Conservation (phyloP, 1,140 invertebrate species). For the Aphelinus atriplicis region DNA sequence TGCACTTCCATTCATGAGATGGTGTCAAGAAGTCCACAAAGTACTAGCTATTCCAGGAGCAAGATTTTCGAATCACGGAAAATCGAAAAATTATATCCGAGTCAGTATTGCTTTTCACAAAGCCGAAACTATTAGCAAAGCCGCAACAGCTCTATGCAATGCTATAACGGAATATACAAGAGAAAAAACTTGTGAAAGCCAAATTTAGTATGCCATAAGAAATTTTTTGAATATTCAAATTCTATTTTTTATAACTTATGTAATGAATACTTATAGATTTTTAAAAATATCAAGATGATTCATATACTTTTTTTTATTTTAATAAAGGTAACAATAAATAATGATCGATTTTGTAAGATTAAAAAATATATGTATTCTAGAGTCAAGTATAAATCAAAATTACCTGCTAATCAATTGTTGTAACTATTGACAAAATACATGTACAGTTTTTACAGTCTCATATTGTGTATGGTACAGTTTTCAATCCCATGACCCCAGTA, state of each 20-base stretch:
- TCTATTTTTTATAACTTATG: too few species aligned
- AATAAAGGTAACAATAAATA: too few species aligned
- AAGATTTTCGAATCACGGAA: constrained; percentile 58
- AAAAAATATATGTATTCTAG: too few species aligned
- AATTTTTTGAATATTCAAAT: too few species aligned
- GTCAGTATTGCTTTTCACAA: constrained; percentile 65
- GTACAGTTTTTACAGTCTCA: constrained; percentile 16
- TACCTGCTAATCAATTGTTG: neutral
- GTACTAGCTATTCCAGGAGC: constrained; percentile 66
- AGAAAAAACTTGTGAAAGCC: neutral
- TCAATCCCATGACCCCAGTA: constrained; percentile 66
- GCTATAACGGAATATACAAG: constrained; percentile 50
- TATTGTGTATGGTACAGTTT: neutral
- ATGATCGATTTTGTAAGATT: too few species aligned
- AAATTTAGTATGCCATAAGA: neutral
- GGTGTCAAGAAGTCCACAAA: constrained; percentile 59
- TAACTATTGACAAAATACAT: neutral
- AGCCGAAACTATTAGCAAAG: constrained; percentile 50
- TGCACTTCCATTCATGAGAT: constrained; percentile 54
- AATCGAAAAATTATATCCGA: constrained; percentile 62
- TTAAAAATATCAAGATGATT: too few species aligned
- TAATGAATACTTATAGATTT: too few species aligned
- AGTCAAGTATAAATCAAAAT: neutral
- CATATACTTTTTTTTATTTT: too few species aligned
- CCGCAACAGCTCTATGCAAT: constrained; percentile 49